Evolutionary conservation across 2,888 invertebrate genomes (phyloP), one percentile per base, ranked within the genome.

Genomic region (Schrankia costaestrigalis): DNA sequence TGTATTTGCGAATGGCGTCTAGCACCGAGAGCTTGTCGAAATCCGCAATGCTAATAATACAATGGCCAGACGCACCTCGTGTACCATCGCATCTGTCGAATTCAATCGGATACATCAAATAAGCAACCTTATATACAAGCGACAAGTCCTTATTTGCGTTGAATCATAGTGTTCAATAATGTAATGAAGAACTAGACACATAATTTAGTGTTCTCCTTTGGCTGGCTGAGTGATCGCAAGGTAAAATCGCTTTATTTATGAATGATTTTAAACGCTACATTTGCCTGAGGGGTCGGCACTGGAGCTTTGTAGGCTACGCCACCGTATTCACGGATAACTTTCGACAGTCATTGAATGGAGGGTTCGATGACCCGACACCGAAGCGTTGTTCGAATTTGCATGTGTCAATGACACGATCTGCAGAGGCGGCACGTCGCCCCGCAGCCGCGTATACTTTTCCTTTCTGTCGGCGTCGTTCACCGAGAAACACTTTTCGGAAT

Each of bases 301-400:
- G 64, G 64, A 70, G 71, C 65, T 69, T 60, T 67, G 67, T 70
- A 73, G 72, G 73, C 72, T 75, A 69, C 69, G 59, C 48, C 32
- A 47, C 13, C 63, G 64, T 71, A 67, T 71, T 72, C 66, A 68
- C 72, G 70, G 77, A 73, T 76, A 82, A 85, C 82, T 87, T 87
- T 86, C 85, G 84, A 82, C 85, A 83, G 81, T 82, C 82, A 82
- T 81, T 85, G 81, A 84, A 83, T 82, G 79, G 72, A 62, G 64
- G 64, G 85, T 74, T 84, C 84, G 70, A 73, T 75, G 83, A 82
- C 85, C 85, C 71, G 68, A 58, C 74, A 68, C 63, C 74, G 75
- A 72, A 75, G 74, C 77, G 77, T 69, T 67, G 71, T 76, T 71
- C 75, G 69, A 70, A 84, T 87, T 85, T 86, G 85, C 86, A 87